Percentiles rank a stretch among this genome's conserved stretches.
Evolutionary conservation across 2,888 invertebrate genomes (phyloP).

Genomic region (Osmoderma eremita): DNA sequence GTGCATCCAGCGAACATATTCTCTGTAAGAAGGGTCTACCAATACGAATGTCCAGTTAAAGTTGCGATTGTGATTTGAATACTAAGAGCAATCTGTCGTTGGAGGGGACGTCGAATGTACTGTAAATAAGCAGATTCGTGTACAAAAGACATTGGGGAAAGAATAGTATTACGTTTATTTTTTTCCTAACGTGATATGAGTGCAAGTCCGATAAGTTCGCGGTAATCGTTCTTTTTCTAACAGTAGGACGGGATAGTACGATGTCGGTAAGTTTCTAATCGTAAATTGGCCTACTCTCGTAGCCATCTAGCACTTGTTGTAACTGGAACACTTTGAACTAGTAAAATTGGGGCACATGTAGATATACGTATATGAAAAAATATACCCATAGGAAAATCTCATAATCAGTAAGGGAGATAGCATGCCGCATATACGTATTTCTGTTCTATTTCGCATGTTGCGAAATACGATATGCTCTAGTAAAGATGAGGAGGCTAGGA

Average conservation of each 20-base stretch:
- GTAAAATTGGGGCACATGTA: background rate
- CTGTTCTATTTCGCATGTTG: slow-evolving; percentile 23
- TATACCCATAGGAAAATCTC: background rate
- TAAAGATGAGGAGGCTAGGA: slow-evolving; percentile 27
- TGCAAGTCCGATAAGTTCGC: slow-evolving; percentile 22
- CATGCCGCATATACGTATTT: background rate
- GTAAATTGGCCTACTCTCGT: slow-evolving; percentile 24
- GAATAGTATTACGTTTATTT: slow-evolving; percentile 8
- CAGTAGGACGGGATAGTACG: slow-evolving; percentile 33
- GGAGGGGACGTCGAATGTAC: slow-evolving; percentile 35
- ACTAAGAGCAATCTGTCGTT: slow-evolving; percentile 14
- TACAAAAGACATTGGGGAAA: slow-evolving; percentile 26
- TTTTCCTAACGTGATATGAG: slow-evolving; percentile 39
- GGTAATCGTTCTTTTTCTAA: slow-evolving; percentile 26
- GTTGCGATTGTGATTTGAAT: slow-evolving; percentile 36
- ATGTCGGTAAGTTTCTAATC: slow-evolving; percentile 44
- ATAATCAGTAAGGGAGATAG: background rate
- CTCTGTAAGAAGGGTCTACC: slow-evolving; percentile 18
- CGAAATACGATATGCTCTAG: slow-evolving; percentile 38
- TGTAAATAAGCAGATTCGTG: slow-evolving; percentile 23
- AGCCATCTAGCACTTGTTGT: background rate
- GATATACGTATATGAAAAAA: background rate
- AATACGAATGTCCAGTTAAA: slow-evolving; percentile 31
- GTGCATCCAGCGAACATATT: background rate
- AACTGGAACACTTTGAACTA: background rate